Percentiles rank a stretch among this genome's conserved stretches.
These are phyloP conservation scores for Pampusana beccarii DNA, from an alignment of 2,113 vertebrate genomes.

Conservation along the genomic window DNA sequence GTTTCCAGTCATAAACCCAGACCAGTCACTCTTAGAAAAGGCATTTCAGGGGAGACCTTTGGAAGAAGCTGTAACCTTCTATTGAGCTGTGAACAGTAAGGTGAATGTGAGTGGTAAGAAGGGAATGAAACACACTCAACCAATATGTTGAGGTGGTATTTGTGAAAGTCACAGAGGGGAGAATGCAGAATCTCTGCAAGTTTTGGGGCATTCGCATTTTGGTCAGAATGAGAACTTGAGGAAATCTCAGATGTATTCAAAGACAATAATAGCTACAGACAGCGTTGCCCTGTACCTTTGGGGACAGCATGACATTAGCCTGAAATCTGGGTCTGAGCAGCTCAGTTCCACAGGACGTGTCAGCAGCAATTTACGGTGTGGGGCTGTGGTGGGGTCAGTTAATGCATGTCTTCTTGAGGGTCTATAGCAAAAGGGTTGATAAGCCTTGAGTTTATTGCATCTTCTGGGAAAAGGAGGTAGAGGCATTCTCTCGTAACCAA, in stretches of 20 bases:
- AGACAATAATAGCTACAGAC: background rate
- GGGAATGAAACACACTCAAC: background rate
- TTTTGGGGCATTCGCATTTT: background rate
- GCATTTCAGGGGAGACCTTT: background rate
- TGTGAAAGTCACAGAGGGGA: rapidly evolving
- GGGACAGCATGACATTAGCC: background rate
- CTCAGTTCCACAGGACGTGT: background rate
- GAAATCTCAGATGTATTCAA: background rate
- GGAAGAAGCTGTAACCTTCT: background rate
- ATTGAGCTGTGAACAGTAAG: background rate
- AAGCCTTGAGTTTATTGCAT: background rate
- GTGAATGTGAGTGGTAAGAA: background rate
- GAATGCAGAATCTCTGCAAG: background rate
- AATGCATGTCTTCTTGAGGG: background rate
- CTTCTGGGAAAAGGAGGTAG: background rate
- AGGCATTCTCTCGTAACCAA: background rate
- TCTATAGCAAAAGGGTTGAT: background rate
- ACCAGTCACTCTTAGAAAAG: background rate
- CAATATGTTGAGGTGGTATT: background rate
- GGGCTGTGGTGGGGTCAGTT: background rate
- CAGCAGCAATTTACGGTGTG: background rate
- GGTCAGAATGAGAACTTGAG: background rate
- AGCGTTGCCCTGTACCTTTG: background rate
- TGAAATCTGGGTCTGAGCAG: background rate
- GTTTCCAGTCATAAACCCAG: background rate